Evolutionary conservation across 2,888 invertebrate species (phyloP).

Genomic region (Meandrusa payeni): DNA sequence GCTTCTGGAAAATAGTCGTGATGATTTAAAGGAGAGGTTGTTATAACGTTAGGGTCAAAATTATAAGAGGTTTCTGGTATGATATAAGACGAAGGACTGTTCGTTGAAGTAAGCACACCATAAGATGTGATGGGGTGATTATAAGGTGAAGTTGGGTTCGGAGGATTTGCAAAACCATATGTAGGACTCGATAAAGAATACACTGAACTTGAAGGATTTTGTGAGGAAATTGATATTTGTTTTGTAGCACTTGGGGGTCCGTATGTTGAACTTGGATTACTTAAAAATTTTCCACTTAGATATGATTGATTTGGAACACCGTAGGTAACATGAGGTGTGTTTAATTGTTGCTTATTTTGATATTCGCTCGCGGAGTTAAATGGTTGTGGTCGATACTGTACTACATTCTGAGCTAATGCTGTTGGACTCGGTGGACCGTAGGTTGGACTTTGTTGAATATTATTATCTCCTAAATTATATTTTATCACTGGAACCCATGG

Average conservation of each 20-base stretch:
- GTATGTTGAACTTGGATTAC: conserved; percentile 52
- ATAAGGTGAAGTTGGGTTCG: conserved; percentile 35
- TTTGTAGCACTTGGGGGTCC: conserved; percentile 51
- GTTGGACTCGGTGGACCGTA: conserved; percentile 70
- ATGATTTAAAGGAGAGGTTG: conserved; percentile 42
- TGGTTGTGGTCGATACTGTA: conserved; percentile 46
- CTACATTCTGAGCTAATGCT: conserved; percentile 46
- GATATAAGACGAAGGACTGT: conserved; percentile 41
- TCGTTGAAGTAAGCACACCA: conserved; percentile 32
- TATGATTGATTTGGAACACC: conserved; percentile 49
- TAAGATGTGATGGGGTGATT: conserved; percentile 35
- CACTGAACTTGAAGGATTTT: conserved; percentile 55
- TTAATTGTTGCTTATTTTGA: conserved; percentile 39
- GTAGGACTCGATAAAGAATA: conserved; percentile 41
- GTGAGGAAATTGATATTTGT: conserved; percentile 53
- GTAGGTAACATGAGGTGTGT: conserved; percentile 50
- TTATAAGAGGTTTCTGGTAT: conserved; percentile 41
- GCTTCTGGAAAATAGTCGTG: conserved; percentile 43
- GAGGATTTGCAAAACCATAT: conserved; percentile 36
- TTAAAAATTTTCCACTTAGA: conserved; percentile 33
- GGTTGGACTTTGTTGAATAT: conserved; percentile 53
- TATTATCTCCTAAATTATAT: conserved; percentile 66
- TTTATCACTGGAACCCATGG: conserved; percentile 90
- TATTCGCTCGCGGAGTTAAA: conserved; percentile 43
- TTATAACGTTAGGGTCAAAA: conserved; percentile 39